Percentiles rank a stretch among this genome's conserved stretches.
Conservation (phyloP, 2,113 vertebrate species). For the Vidua macroura region DNA sequence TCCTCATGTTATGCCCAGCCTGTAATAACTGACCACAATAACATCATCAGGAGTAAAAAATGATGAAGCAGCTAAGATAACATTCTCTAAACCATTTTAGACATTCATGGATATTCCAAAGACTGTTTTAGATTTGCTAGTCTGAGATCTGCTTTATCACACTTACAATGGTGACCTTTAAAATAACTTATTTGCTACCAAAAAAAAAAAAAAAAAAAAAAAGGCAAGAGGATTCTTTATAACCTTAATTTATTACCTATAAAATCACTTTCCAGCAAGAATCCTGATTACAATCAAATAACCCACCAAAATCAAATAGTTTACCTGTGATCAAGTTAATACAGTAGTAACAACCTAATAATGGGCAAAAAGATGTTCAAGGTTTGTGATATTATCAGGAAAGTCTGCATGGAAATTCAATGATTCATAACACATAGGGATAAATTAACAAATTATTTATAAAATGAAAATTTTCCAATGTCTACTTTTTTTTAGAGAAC, state of each 20-base stretch:
- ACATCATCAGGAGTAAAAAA: constrained; percentile 38
- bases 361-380: constrained; percentile 54
- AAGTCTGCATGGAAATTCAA: constrained; percentile 61
- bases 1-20: background rate
- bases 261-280: constrained; percentile 63
- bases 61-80: constrained; percentile 37
- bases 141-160: constrained; percentile 55
- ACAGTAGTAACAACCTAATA: constrained; percentile 68
- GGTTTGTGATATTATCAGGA: constrained; percentile 47
- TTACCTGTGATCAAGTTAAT: constrained; percentile 73
- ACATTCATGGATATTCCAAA: constrained; percentile 28
- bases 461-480: constrained; percentile 41
- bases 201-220: background rate
- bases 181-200: constrained; percentile 63
- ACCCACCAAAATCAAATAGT: constrained; percentile 68
- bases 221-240: constrained; percentile 32
- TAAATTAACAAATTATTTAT: constrained; percentile 67
- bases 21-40: background rate
- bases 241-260: constrained; percentile 63
- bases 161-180: constrained; percentile 67
- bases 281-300: constrained; percentile 69
- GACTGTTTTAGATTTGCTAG: constrained; percentile 43
- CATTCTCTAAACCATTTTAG: constrained; percentile 31
- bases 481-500: background rate
- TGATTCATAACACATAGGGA: constrained; percentile 57